Evolutionary conservation across 2,888 invertebrate genomes (phyloP).

Genomic region (Tipula unca): DNA sequence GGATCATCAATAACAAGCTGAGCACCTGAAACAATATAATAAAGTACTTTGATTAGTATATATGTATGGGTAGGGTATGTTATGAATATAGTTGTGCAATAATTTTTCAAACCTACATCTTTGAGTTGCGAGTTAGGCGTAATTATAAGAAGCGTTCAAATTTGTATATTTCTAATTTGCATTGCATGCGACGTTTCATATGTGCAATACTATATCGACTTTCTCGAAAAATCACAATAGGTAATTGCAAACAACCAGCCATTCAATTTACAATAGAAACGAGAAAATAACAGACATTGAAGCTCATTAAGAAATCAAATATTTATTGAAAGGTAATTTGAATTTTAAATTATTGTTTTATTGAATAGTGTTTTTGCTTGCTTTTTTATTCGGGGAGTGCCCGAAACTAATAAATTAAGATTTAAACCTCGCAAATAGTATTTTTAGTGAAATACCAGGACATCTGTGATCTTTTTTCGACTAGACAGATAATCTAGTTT

Average conservation of each 20-base stretch:
- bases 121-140: neutral
- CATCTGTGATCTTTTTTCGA: neutral
- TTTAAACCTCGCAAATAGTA: neutral
- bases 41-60: neutral
- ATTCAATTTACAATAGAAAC: neutral
- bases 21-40: conserved; percentile 45
- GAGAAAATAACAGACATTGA: neutral
- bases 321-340: neutral
- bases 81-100: neutral
- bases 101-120: neutral
- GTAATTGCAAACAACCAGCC: neutral
- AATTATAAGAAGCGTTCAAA: neutral
- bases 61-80: neutral
- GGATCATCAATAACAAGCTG: conserved; percentile 66
- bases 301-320: neutral
- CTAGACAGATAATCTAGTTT: neutral
- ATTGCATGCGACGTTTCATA: neutral
- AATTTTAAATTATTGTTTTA: neutral
- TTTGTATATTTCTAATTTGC: neutral
- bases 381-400: neutral
- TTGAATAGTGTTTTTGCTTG: neutral
- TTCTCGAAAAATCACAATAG: neutral
- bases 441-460: neutral
- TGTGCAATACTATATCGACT: neutral
- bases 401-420: neutral